A percentile compares a stretch with the other conserved stretches of the same genome.
Conservation (phyloP, 2,113 vertebrate genomes). For the Rhea americana region DNA sequence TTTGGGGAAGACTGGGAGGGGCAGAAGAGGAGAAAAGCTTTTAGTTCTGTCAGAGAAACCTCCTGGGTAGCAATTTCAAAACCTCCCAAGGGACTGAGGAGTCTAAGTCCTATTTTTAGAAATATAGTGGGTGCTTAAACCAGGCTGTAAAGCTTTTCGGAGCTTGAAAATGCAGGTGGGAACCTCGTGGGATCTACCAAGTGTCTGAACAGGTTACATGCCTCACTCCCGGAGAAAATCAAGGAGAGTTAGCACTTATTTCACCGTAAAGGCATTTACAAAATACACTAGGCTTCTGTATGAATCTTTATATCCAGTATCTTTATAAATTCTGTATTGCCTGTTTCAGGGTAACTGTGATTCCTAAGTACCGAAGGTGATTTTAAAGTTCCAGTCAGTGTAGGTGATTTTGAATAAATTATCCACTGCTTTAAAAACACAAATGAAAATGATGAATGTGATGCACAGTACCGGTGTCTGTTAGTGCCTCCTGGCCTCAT, state of each 20-base stretch:
- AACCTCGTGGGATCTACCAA: neutral
- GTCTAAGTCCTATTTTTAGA: constrained; percentile 39
- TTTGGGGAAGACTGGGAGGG: constrained; percentile 28
- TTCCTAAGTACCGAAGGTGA: neutral
- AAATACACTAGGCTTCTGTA: neutral
- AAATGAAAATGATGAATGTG: neutral
- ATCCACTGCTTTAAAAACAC: neutral
- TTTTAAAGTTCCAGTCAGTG: neutral
- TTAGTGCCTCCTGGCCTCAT: neutral
- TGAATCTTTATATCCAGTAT: neutral
- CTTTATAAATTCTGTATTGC: neutral
- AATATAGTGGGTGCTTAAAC: constrained; percentile 12
- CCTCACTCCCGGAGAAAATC: neutral
- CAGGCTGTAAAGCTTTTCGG: constrained; percentile 46
- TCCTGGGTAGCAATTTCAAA: constrained; percentile 31
- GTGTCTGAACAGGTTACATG: constrained; percentile 30
- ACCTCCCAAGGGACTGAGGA: constrained; percentile 8
- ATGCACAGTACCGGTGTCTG: neutral
- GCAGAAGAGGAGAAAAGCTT: constrained; percentile 34
- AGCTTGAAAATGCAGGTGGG: constrained; percentile 29
- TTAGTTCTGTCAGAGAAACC: constrained; percentile 41
- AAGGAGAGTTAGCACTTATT: neutral
- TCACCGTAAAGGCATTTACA: neutral
- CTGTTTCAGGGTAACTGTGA: neutral
- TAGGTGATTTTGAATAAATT: neutral